phyloP scores from a whole-genome alignment of 2,797 vertebrate genomes.

The Labeo calbasu region DNA sequence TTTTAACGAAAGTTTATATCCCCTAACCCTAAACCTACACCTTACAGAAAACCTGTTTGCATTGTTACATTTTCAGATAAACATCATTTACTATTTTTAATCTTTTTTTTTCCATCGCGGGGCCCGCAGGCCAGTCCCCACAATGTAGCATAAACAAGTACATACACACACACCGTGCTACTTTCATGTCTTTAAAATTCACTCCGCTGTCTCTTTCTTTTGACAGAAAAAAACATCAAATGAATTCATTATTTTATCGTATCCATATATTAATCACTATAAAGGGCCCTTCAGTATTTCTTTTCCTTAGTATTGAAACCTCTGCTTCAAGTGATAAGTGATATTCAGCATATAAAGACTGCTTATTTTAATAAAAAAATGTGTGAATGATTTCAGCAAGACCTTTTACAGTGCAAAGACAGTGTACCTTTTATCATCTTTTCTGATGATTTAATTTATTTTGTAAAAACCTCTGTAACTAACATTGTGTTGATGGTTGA shows the following conservation, averaged over 20 bases:
- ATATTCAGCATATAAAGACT: not conserved
- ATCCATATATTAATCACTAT: not conserved
- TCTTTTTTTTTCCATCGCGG: no score
- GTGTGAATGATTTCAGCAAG: not conserved
- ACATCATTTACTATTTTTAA: no score
- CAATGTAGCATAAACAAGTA: no score
- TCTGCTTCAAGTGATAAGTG: not conserved
- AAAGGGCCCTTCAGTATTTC: not conserved
- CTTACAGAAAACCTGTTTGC: no score
- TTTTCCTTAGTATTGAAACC: not conserved
- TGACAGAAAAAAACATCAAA: not conserved
- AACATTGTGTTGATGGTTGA: not conserved
- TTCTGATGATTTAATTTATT: not conserved
- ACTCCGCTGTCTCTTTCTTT: not conserved
- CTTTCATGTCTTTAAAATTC: not conserved
- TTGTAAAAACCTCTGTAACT: not conserved
- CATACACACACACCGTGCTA: no score
- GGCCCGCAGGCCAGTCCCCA: no score
- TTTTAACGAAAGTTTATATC: no score
- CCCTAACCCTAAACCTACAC: no score
- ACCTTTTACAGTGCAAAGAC: not conserved
- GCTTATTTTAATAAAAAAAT: not conserved
- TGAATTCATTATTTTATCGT: not conserved
- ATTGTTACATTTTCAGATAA: no score
- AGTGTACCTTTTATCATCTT: not conserved